These are phyloP conservation scores for Origma solitaria DNA, from an alignment of 2,113 vertebrate species.

Conservation along the genomic window DNA sequence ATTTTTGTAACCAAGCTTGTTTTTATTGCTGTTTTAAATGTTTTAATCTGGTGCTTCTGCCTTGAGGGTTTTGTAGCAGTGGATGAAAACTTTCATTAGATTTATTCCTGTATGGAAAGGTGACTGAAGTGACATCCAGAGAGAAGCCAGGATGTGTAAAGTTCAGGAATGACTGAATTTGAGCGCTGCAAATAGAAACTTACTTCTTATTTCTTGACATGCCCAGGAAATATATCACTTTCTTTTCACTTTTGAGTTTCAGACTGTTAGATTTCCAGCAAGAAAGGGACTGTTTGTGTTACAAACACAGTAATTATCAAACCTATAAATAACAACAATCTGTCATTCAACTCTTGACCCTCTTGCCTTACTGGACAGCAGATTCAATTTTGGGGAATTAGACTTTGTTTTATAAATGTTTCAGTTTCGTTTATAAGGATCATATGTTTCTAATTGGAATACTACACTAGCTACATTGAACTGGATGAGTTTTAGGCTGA, in stretches of 20 bases:
- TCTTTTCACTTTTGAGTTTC: background rate
- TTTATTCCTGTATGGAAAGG: background rate
- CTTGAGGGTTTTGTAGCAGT: background rate
- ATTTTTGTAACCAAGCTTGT: background rate
- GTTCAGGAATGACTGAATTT: background rate
- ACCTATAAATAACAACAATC: background rate
- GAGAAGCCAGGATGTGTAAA: background rate
- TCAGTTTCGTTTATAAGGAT: background rate
- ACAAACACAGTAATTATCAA: constrained; percentile 26
- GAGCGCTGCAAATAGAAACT: background rate
- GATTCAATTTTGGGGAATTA: background rate
- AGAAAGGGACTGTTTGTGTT: background rate
- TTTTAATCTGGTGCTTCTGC: background rate
- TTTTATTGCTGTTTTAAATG: background rate
- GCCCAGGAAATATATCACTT: rapidly evolving
- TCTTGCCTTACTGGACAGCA: background rate
- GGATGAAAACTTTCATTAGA: background rate
- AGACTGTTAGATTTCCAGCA: constrained; percentile 3
- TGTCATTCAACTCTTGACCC: background rate
- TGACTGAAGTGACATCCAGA: background rate
- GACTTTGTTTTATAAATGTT: background rate
- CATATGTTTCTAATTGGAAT: background rate
- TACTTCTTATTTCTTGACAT: background rate
- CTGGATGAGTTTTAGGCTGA: background rate
- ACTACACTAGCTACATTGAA: rapidly evolving